phyloP scores from a whole-genome alignment of 2,888 invertebrate species.

The Slavum lentiscoides region DNA sequence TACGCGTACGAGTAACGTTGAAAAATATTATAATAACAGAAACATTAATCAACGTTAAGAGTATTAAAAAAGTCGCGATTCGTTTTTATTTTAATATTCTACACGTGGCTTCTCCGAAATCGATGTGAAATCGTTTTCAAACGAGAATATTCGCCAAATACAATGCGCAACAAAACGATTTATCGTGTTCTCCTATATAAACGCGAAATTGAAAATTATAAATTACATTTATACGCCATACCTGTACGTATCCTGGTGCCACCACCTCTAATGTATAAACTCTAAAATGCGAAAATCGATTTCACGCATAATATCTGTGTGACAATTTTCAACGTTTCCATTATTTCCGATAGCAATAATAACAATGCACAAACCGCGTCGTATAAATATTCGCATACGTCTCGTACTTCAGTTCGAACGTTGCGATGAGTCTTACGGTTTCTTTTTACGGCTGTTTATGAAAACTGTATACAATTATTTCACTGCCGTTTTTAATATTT shows the following conservation, averaged over 20 bases:
- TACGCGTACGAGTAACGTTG: neutral
- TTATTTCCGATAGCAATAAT: neutral
- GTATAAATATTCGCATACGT: too few relatives aligned
- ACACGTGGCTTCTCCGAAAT: neutral
- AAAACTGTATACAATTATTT: too few relatives aligned
- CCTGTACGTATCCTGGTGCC: neutral
- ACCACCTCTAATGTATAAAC: neutral
- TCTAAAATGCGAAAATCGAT: constrained; percentile 14
- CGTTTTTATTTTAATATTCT: constrained; percentile 26
- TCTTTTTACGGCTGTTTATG: too few relatives aligned
- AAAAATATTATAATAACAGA: constrained; percentile 29
- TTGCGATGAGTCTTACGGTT: too few relatives aligned
- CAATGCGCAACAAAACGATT: neutral
- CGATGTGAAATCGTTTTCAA: neutral
- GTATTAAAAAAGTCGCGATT: constrained; percentile 35
- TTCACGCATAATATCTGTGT: constrained; percentile 4
- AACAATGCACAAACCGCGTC: neutral
- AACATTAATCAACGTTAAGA: neutral
- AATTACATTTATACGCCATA: constrained; percentile 12
- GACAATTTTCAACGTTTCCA: neutral
- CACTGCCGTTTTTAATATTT: too few relatives aligned
- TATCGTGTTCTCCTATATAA: neutral
- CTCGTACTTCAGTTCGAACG: too few relatives aligned
- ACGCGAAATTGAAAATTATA: constrained; percentile 7
- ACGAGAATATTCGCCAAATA: neutral